phyloP scores from a whole-genome alignment of 2,113 vertebrate species.

The Sitta europaea region DNA sequence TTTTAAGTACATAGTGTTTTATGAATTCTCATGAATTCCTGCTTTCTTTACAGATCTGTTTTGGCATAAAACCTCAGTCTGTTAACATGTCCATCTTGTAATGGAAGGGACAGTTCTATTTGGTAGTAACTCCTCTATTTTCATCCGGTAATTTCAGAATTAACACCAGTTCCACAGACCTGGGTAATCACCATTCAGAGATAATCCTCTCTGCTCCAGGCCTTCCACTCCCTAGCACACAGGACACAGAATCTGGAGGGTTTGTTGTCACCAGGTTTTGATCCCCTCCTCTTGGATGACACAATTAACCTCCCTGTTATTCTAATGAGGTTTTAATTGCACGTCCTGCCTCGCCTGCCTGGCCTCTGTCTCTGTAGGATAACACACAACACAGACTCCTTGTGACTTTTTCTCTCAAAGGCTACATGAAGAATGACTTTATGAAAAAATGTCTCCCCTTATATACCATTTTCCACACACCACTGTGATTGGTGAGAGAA shows the following conservation, averaged over 20 bases:
- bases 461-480: too few species aligned
- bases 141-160: slow-evolving; percentile 26
- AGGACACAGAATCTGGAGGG: background rate
- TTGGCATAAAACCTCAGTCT: background rate
- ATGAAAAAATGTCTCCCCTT: too few species aligned
- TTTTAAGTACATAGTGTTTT: background rate
- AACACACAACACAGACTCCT: too few species aligned
- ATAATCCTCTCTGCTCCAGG: slow-evolving; percentile 54
- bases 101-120: background rate
- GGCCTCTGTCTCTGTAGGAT: too few species aligned
- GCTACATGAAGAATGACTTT: too few species aligned
- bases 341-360: background rate
- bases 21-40: background rate
- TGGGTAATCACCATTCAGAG: background rate
- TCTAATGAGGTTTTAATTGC: background rate
- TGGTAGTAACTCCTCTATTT: background rate
- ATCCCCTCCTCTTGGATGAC: background rate
- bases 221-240: background rate
- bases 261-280: background rate
- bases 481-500: too few species aligned
- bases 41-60: background rate
- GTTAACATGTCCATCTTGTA: background rate
- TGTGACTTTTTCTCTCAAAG: too few species aligned
- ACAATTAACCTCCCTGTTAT: background rate
- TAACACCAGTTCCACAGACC: slow-evolving; percentile 1